Evolutionary conservation across 2,113 vertebrate species (phyloP).

Genomic region (Uria lomvia): DNA sequence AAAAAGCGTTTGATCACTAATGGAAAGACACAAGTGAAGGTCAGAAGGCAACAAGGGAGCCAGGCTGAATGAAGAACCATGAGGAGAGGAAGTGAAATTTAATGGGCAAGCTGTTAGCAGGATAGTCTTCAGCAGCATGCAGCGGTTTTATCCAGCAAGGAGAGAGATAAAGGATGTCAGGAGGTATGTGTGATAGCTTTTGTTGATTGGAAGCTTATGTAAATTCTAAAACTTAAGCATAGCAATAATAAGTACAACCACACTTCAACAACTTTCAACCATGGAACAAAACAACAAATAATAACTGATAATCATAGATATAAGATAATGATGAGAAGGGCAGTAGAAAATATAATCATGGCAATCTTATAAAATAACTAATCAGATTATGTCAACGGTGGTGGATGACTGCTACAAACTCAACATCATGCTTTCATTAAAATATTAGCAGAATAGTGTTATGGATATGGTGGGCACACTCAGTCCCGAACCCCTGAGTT

Average conservation of each 20-base stretch:
- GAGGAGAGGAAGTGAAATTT: neutral
- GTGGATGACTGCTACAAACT: neutral
- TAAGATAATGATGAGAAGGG: neutral
- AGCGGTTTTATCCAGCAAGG: neutral
- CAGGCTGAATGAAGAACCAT: neutral
- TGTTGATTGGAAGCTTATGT: neutral
- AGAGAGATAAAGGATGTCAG: neutral
- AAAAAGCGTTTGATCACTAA: neutral
- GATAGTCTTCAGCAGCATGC: neutral
- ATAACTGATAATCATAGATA: neutral
- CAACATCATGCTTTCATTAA: neutral
- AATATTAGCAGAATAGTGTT: neutral
- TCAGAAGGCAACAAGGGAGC: neutral
- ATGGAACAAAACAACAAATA: neutral
- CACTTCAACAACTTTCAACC: neutral
- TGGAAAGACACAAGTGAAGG: neutral
- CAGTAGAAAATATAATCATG: neutral
- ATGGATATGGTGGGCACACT: fast-evolving
- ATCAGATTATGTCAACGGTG: neutral
- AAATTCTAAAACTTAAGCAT: neutral
- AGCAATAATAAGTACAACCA: neutral
- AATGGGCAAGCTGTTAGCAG: neutral
- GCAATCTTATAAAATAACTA: neutral
- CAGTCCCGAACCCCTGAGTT: neutral
- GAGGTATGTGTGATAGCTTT: neutral